A percentile compares a stretch with the other conserved stretches of the same genome.
Evolutionary conservation across 1,140 invertebrate species (phyloP).

Genomic region (Conus ventricosus): DNA sequence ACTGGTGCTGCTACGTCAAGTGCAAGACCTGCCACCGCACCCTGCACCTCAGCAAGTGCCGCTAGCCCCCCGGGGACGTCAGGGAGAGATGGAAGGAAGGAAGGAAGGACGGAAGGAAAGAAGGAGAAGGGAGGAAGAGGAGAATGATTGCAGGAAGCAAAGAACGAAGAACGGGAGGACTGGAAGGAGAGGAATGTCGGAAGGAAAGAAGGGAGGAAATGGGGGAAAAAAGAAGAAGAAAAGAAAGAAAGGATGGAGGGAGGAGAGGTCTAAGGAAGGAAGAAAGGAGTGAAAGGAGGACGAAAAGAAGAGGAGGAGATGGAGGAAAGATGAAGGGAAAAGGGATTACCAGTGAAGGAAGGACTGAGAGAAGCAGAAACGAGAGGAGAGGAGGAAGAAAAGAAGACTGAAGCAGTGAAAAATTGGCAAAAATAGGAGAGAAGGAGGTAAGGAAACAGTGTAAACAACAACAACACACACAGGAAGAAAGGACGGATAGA

Average conservation of each 20-base stretch:
- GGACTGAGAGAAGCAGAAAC: background rate
- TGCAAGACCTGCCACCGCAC: slow-evolving; percentile 73
- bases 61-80: slow-evolving; percentile 27
- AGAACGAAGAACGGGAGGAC: background rate
- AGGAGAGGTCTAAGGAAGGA: background rate
- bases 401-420: background rate
- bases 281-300: background rate
- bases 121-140: background rate
- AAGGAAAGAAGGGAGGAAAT: no score
- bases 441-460: no score
- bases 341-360: background rate
- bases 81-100: background rate
- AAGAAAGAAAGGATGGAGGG: background rate
- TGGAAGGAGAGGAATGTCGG: background rate
- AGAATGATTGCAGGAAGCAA: no score
- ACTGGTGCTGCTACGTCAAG: slow-evolving; percentile 77
- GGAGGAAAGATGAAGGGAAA: background rate
- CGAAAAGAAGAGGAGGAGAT: background rate
- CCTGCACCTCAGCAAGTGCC: slow-evolving; percentile 61
- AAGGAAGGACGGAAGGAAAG: background rate
- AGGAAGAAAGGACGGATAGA: no score
- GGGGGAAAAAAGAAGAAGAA: background rate
- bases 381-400: background rate
- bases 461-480: no score
- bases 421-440: background rate